These are phyloP conservation scores for Lytechinus variegatus DNA, from an alignment of 35 echinoderm and acorn worm genomes.

Conservation along the genomic window DNA sequence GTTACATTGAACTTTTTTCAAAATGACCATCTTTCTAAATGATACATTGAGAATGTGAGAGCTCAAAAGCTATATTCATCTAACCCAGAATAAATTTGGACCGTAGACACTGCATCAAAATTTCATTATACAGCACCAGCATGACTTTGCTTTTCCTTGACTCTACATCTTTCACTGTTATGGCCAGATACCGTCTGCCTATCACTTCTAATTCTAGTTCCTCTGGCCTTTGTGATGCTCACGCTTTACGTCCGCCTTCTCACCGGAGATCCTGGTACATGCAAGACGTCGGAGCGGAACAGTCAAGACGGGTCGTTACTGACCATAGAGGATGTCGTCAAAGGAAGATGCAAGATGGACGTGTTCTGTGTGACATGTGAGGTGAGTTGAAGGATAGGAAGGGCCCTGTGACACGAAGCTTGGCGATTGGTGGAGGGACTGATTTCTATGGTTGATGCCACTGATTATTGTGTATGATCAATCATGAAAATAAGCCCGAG, in stretches of 20 bases:
- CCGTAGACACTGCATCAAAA: too few species aligned
- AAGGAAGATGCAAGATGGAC: slow-evolving; percentile 26
- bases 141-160: slow-evolving; percentile 1
- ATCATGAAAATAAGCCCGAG: too few species aligned
- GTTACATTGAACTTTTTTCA: too few species aligned
- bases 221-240: slow-evolving; percentile 56
- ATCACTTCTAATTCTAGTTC: slow-evolving; percentile 49
- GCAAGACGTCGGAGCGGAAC: slow-evolving; percentile 52
- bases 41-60: too few species aligned
- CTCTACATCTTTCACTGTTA: slow-evolving; percentile 57
- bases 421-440: too few species aligned
- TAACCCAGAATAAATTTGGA: too few species aligned
- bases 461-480: too few species aligned
- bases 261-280: slow-evolving; percentile 62
- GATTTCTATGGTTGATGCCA: too few species aligned
- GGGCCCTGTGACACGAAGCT: too few species aligned
- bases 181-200: slow-evolving; percentile 63
- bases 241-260: slow-evolving; percentile 69
- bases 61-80: too few species aligned
- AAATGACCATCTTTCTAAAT: too few species aligned
- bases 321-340: slow-evolving; percentile 75
- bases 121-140: neutral
- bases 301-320: slow-evolving; percentile 46
- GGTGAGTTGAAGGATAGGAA: slow-evolving; percentile 32
- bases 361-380: slow-evolving; percentile 74